Evolutionary conservation across 2,797 vertebrate species (phyloP), one percentile per base, ranked within the genome.

Genomic region (Melopsittacus undulatus): DNA sequence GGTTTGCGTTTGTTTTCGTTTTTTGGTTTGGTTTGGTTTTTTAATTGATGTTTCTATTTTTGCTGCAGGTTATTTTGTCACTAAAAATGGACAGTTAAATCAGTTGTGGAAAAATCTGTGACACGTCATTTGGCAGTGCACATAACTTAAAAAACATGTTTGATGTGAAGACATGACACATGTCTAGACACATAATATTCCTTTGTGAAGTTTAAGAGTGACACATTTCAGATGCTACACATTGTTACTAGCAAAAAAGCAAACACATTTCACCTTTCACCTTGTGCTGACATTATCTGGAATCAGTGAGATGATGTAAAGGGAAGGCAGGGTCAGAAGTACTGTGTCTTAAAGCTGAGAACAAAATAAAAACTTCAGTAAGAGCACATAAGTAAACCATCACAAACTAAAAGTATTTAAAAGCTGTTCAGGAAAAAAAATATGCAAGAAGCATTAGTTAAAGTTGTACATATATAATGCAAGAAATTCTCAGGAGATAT

Each of bases 1-100:
- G 69, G 73, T 73, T 46, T 66, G 11, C 7, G 4, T 29, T n/a
- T 45, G 2, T 19, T 61, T 69, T 9, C 4, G 5, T 38, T 13
- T 10, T 13, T 62, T 12, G 5, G 1, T 14, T 14, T 42, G 21
- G 4, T 57, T 56, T 56, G 13, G 0, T 62, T 18, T 5, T 56
- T 54, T 30, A 54, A 89, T 51, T 36, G 45, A 72, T 11, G 11
- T 46, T 20, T 66, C 27, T 67, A 12, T 63, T 80, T 85, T 54
- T 21, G 4, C 75, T 73, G 52, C 29, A 36, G n/a, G 10, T 11
- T 46, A 74, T 57, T 34, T 57, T 34, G n/a, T 34, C 34, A 57
- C 34, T 32, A 63, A 38, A 63, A 69, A 19, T 2, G 4, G 27
- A 38, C 51, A 79, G 34, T 34, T 57, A 61, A 76, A 64, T 40